phyloP scores from a whole-genome alignment of 2,113 vertebrate species.

The Albula goreensis region DNA sequence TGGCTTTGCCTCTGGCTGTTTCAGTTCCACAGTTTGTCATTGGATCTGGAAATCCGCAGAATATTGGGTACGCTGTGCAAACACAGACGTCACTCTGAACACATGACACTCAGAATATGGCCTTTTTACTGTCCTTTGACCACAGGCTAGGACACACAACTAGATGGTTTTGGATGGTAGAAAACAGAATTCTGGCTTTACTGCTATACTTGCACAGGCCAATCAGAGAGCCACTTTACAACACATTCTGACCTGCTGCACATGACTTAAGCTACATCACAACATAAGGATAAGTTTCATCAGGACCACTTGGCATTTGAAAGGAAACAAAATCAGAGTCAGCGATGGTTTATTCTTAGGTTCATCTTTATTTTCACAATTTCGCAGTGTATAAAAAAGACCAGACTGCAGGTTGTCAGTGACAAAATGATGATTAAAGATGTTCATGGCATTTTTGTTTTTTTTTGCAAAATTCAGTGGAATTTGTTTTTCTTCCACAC shows the following conservation, averaged over 20 bases:
- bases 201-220: too few species aligned
- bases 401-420: neutral
- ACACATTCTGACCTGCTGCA: too few species aligned
- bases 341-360: neutral
- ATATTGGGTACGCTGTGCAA: too few species aligned
- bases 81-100: too few species aligned
- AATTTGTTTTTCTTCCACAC: neutral
- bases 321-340: neutral
- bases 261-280: neutral
- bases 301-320: neutral
- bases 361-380: neutral
- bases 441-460: neutral
- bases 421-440: neutral
- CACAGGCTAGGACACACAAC: neutral
- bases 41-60: too few species aligned
- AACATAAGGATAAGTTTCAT: neutral
- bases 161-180: neutral
- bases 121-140: neutral
- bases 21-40: too few species aligned
- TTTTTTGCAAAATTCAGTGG: neutral
- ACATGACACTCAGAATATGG: neutral
- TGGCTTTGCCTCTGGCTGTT: neutral
- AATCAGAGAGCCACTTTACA: too few species aligned
- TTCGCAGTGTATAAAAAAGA: neutral
- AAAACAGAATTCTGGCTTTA: neutral